Base-by-base conservation (phyloP, 2,797 vertebrate genomes). In the Scomberomorus guttatus region DNA sequence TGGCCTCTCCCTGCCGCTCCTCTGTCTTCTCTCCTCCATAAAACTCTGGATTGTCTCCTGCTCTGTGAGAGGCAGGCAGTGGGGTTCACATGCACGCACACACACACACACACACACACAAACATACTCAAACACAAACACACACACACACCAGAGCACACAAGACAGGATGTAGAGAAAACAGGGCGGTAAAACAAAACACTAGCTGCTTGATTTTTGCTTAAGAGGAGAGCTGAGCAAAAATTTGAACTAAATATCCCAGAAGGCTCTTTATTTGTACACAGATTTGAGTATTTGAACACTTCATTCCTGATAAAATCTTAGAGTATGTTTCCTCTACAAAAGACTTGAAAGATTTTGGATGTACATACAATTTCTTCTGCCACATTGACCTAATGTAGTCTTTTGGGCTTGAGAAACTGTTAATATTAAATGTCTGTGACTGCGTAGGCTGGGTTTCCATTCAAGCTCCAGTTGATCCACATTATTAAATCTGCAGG, bases 1-100 rank as follows among this genome's bases (percentile, higher is more conserved):
- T 5, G 48, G 87, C 87, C 85, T 90, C 81, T 90, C 71, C 70
- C 85, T 81, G 87, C 82, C 82, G 76, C 85, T 80, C 73, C 76
- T 77, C 60, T 29, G 48, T 52, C 59, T 68, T 68, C 54, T 68
- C 54, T 44, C 63, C 68, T 81, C 22, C 55, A 63, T 75, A 76
- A 83, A 85, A 76, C 78, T 77, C 52, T 60, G 50, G 48, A 51
- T 67, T 52, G 75, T 77, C 76, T 80, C 61, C 66, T 78, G 65
- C 69, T 75, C 56, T 55, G 48, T 29, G 15, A 80, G 58, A 75
- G 69, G 25, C 65, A 32, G 39, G 24, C 67, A 73, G 66, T 29
- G 29, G 58, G 59, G 39, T 37, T 42, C 66, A 68, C 32, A 62
- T 11, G 22, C 46, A 54, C 60, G 4, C 7, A 18, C 58, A 27